Percentiles rank a stretch among this genome's conserved stretches.
These are phyloP conservation scores for Hydractinia echinata DNA, from an alignment of 30 jellyfish, hydroid and myxozoan genomes.

Conservation along the genomic window DNA sequence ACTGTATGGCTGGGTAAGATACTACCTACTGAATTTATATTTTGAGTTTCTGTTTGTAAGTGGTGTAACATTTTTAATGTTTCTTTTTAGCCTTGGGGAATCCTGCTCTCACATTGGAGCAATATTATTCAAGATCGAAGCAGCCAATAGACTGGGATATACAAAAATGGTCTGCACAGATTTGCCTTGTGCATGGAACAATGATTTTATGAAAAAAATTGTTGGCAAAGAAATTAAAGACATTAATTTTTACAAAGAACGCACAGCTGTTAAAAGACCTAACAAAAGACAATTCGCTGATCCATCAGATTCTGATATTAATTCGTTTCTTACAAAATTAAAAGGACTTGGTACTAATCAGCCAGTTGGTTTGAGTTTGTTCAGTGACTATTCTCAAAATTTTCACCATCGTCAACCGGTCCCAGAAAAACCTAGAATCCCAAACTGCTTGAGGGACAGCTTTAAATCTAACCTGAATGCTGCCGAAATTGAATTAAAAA, in stretches of 20 bases:
- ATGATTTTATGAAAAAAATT: too few species aligned
- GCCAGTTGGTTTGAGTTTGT: slow-evolving; percentile 1
- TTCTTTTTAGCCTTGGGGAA: slow-evolving; percentile 62
- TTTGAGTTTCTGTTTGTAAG: too few species aligned
- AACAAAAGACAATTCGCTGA: background rate
- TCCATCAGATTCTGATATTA: background rate
- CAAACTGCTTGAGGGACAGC: slow-evolving; percentile 32
- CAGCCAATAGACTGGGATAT: slow-evolving; percentile 47
- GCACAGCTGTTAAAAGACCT: background rate
- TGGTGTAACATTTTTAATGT: too few species aligned
- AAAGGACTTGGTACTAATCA: background rate
- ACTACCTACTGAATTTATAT: too few species aligned
- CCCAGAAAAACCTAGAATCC: slow-evolving; percentile 21
- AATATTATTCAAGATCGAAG: slow-evolving; percentile 41
- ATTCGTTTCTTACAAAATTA: background rate
- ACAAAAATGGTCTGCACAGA: slow-evolving; percentile 38
- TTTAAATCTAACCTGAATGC: background rate
- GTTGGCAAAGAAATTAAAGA: background rate
- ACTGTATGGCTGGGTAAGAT: slow-evolving; percentile 23
- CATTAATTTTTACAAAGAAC: background rate
- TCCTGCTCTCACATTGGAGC: slow-evolving; percentile 69
- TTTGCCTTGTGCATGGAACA: slow-evolving; percentile 33
- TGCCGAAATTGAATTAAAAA: background rate
- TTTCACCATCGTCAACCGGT: slow-evolving; percentile 25
- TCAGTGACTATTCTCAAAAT: background rate